Evolutionary conservation across 2,888 invertebrate species (phyloP).

Genomic region (Drosophila quinaria): DNA sequence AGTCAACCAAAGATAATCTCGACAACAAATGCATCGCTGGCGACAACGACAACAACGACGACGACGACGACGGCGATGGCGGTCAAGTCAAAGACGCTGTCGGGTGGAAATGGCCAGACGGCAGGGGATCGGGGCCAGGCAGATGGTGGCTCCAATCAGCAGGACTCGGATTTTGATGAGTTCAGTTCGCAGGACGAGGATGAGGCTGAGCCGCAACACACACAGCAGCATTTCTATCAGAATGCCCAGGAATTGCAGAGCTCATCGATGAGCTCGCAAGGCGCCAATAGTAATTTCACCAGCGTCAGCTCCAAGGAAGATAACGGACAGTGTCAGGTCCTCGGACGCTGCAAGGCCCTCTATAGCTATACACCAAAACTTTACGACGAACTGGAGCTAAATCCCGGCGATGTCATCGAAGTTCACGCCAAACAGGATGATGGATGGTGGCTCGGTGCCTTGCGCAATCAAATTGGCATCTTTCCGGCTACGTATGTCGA

Average conservation of each 20-base stretch:
- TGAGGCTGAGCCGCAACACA: constrained; percentile 79
- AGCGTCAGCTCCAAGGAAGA: constrained; percentile 34
- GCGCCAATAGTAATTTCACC: constrained; percentile 35
- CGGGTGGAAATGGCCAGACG: constrained; percentile 44
- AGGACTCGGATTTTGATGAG: constrained; percentile 94
- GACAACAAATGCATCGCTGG: constrained; percentile 61
- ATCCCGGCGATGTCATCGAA: constrained; percentile 93
- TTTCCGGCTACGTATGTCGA: constrained; percentile 98
- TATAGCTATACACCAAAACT: constrained; percentile 95
- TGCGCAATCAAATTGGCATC: constrained; percentile 92
- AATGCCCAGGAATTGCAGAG: constrained; percentile 68
- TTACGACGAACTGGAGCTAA: constrained; percentile 93
- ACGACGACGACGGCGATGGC: constrained; percentile 14
- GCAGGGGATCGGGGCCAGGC: constrained; percentile 84
- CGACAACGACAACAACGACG: constrained; percentile 8
- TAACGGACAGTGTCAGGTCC: constrained; percentile 62
- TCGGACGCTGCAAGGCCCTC: constrained; percentile 93
- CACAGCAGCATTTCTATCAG: constrained; percentile 63
- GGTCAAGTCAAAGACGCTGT: constrained; percentile 40
- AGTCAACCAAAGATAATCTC: constrained; percentile 81
- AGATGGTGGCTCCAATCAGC: constrained; percentile 94
- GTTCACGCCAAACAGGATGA: constrained; percentile 96
- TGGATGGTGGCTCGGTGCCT: constrained; percentile 97
- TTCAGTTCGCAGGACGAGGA: constrained; percentile 92
- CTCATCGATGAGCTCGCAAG: constrained; percentile 43